Evolutionary conservation across 35 echinoderm and acorn worm genomes (phyloP).

Genomic region (Amphiura filiformis): DNA sequence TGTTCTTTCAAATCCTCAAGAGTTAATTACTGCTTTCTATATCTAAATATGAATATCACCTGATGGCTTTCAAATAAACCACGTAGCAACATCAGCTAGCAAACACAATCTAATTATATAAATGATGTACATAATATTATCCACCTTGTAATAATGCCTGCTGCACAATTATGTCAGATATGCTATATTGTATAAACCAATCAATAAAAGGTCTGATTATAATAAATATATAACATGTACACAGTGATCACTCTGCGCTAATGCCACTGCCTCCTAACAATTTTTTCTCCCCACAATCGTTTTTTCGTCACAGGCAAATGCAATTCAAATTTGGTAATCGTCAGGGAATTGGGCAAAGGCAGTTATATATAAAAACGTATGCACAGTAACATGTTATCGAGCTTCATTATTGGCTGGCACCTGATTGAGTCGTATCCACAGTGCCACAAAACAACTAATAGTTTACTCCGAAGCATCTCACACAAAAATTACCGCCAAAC

Average conservation of each 20-base stretch:
- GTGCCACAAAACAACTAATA: neutral
- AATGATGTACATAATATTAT: neutral
- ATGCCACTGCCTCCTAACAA: neutral
- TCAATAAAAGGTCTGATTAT: conserved; percentile 12
- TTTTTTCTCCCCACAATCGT: neutral
- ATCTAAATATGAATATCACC: no score
- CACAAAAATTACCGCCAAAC: neutral
- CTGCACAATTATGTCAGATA: neutral
- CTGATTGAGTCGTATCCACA: neutral
- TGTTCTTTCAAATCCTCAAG: no score
- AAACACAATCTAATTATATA: neutral
- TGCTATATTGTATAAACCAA: neutral
- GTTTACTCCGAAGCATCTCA: neutral
- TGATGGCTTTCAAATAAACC: no score
- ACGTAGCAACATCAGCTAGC: neutral
- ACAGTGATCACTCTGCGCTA: neutral
- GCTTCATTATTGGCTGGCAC: neutral
- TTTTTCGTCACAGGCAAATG: neutral
- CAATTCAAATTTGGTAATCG: conserved; percentile 4
- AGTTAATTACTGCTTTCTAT: no score
- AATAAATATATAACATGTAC: neutral
- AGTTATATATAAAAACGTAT: neutral
- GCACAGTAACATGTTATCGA: neutral
- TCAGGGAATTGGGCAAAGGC: neutral
- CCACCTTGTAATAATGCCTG: neutral